Evolutionary conservation across 2,888 invertebrate genomes (phyloP), one percentile per base, ranked within the genome.

Genomic region (Euclidia mi): DNA sequence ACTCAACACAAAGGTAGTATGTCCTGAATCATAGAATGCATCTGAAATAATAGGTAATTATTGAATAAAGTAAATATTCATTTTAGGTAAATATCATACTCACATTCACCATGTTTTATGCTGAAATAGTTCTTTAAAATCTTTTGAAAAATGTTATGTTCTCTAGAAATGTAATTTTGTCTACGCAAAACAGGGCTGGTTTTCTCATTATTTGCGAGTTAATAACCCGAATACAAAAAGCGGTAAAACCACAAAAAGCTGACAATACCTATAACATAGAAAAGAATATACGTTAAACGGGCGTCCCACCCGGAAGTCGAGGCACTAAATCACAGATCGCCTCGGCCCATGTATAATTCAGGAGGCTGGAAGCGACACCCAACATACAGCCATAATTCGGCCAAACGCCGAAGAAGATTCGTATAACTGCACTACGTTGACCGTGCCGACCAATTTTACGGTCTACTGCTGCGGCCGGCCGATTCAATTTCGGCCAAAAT

Each of bases 401-500:
- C 75, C 85, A 87, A 88, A 89, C 80, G 80, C 84, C 88, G 79
- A 86, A 84, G 86, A 88, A 90, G 91, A 89, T 84, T 88, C 81
- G 79, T 75, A 78, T 78, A 34, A 79, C 50, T 55, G 80, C 72
- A 80, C 78, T 69, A 78, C 78, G 81, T 80, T 90, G 85, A 89
- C 89, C 90, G 87, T 81, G 76, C 85, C 85, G 85, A 76, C 89
- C 93, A 93, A 94, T 94, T 93, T 92, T 88, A 89, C 91, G 92
- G 91, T 90, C 92, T 89, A 82, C 86, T 86, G 90, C 81, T 81
- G 72, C 83, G 76, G 77, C 82, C 85, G 88, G 87, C 87, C 91
- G 91, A 94, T 92, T 94, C 94, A 94, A 94, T 94, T 94, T 91
- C 86, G 89, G 84, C 70, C 84, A 84, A 92, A 93, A 92, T 94